These are phyloP conservation scores for Coreius guichenoti DNA, from an alignment of 2,797 vertebrate species.

Conservation along the genomic window DNA sequence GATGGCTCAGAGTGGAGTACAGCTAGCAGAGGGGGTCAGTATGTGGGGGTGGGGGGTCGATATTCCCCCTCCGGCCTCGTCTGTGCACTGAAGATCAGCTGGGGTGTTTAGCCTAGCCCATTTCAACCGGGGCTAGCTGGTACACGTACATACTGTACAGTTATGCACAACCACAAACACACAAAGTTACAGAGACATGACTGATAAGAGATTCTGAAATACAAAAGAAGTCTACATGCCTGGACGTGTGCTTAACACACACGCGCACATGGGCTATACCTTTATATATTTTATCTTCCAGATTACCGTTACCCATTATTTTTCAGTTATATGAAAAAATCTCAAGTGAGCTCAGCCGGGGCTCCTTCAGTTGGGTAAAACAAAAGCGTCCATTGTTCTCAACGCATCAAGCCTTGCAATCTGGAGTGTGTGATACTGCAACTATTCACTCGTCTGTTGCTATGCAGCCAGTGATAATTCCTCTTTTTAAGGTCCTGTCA, in stretches of 20 bases:
- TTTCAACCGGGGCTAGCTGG: conserved; percentile 38
- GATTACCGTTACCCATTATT: neutral
- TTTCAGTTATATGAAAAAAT: neutral
- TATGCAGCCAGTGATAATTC: conserved; percentile 47
- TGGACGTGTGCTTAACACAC: neutral
- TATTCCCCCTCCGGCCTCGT: conserved; percentile 57
- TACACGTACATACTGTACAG: neutral
- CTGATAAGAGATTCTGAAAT: neutral
- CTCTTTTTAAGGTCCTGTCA: conserved; percentile 15
- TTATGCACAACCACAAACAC: conserved; percentile 5
- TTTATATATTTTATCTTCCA: neutral
- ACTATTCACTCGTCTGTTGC: conserved; percentile 21
- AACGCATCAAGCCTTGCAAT: conserved; percentile 57
- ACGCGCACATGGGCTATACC: neutral
- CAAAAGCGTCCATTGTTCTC: conserved; percentile 69
- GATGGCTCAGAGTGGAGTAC: neutral
- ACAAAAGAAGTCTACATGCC: neutral
- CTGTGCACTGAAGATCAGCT: conserved; percentile 58
- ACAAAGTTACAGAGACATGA: neutral
- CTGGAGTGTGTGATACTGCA: conserved; percentile 45
- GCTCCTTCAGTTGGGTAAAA: conserved; percentile 49
- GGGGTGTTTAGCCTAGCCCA: neutral
- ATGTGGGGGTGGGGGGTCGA: conserved; percentile 55
- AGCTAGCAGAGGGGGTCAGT: conserved; percentile 54
- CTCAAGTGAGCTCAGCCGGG: neutral